Conservation (phyloP, 2,888 invertebrate species). For the Pristionchus maxplancki region DNA sequence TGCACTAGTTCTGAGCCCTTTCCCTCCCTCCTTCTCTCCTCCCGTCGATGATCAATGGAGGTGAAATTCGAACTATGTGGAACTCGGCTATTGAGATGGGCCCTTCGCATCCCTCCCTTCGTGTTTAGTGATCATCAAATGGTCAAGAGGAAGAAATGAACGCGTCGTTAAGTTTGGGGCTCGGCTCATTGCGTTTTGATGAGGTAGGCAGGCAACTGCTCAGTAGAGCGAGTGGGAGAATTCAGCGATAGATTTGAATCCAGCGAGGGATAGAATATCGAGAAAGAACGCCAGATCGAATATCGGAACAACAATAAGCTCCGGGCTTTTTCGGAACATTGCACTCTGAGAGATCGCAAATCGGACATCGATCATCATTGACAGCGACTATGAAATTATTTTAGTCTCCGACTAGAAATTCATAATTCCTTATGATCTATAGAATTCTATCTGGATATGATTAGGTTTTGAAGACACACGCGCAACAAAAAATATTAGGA, state of each 20-base stretch:
- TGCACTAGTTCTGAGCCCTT: background rate
- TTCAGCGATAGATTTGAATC: background rate
- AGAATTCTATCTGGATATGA: no score
- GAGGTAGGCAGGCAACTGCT: constrained; percentile 15
- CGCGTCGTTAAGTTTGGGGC: constrained; percentile 20
- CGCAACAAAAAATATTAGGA: background rate
- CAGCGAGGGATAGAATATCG: background rate
- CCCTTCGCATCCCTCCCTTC: background rate
- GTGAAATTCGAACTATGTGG: constrained; percentile 43
- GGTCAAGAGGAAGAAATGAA: constrained; percentile 5
- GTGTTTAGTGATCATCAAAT: constrained; percentile 27
- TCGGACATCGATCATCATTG: background rate
- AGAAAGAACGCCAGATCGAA: background rate
- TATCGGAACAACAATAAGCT: constrained; percentile 5
- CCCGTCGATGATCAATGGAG: constrained; percentile 2
- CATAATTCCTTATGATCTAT: no score
- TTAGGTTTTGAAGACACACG: no score
- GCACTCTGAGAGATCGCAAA: background rate
- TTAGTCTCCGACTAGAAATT: background rate
- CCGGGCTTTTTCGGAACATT: background rate
- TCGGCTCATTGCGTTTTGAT: constrained; percentile 20
- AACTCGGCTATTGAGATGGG: constrained; percentile 13
- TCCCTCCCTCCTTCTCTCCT: background rate
- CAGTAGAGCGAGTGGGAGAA: background rate
- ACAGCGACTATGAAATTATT: no score